phyloP scores from a whole-genome alignment of 1,140 invertebrate genomes.

The Heliconius nattereri region DNA sequence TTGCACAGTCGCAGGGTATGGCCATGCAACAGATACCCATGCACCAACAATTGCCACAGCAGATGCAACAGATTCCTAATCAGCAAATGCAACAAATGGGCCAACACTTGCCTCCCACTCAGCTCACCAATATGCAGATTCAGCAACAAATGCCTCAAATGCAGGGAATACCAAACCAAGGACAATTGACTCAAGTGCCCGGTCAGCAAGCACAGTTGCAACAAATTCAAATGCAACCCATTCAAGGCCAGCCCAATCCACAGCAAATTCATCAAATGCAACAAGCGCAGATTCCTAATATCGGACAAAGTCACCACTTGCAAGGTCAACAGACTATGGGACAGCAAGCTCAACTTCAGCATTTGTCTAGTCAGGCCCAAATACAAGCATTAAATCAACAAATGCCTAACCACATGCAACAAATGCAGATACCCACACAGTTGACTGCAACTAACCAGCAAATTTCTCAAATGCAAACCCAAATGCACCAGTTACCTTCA shows the following conservation, averaged over 20 bases:
- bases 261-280: slow-evolving; percentile 76
- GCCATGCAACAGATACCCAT: slow-evolving; percentile 79
- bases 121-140: slow-evolving; percentile 78
- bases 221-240: slow-evolving; percentile 79
- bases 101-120: slow-evolving; percentile 75
- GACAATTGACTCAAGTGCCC: slow-evolving; percentile 72
- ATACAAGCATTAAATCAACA: slow-evolving; percentile 79
- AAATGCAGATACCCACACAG: slow-evolving; percentile 77
- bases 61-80: slow-evolving; percentile 78
- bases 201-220: slow-evolving; percentile 78
- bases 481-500: slow-evolving; percentile 73
- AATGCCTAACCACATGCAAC: slow-evolving; percentile 79
- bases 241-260: slow-evolving; percentile 75
- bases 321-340: slow-evolving; percentile 70
- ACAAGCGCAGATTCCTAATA: slow-evolving; percentile 72
- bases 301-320: slow-evolving; percentile 67
- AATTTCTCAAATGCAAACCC: slow-evolving; percentile 77
- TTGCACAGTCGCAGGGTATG: slow-evolving; percentile 77
- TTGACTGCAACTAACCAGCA: slow-evolving; percentile 71
- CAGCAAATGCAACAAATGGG: slow-evolving; percentile 80
- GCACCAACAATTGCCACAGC: slow-evolving; percentile 79
- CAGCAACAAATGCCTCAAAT: slow-evolving; percentile 79
- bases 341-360: slow-evolving; percentile 78
- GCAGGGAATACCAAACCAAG: slow-evolving; percentile 77
- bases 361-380: slow-evolving; percentile 78